Conservation (phyloP, 2,113 vertebrate genomes). For the Leptocoma aspasia region DNA sequence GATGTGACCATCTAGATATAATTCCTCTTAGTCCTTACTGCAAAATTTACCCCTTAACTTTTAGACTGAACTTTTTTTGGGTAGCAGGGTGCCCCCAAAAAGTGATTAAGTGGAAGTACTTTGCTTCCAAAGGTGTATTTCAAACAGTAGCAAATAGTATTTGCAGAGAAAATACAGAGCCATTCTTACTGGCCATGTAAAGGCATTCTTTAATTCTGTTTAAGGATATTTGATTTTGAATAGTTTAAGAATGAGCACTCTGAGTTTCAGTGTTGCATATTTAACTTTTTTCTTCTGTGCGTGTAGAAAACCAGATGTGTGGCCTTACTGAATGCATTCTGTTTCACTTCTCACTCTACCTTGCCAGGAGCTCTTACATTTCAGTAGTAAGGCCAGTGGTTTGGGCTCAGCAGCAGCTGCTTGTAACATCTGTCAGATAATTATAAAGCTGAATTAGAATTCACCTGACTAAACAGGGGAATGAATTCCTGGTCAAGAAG, state of each 20-base stretch:
- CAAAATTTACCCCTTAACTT: neutral
- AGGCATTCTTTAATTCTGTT: neutral
- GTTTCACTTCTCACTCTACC: slow-evolving; percentile 62
- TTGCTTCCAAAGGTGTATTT: neutral
- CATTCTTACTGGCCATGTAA: neutral
- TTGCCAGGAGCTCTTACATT: slow-evolving; percentile 65
- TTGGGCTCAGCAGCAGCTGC: slow-evolving; percentile 68
- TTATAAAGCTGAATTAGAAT: slow-evolving; percentile 71
- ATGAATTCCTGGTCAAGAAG: slow-evolving; percentile 76
- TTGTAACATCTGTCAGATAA: slow-evolving; percentile 75
- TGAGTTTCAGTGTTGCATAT: slow-evolving; percentile 58
- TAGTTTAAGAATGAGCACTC: slow-evolving; percentile 45
- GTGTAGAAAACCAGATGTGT: slow-evolving; percentile 64
- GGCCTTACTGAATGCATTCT: slow-evolving; percentile 50
- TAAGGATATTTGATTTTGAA: slow-evolving; percentile 33
- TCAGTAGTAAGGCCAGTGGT: slow-evolving; percentile 57
- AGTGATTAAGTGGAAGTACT: neutral
- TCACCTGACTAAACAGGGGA: slow-evolving; percentile 68
- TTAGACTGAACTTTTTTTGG: neutral
- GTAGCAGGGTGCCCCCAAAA: neutral
- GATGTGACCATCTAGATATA: rapidly evolving
- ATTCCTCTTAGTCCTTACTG: neutral
- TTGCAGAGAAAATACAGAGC: neutral
- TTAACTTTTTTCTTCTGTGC: neutral
- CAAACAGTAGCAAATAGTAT: neutral